phyloP scores from a whole-genome alignment of 2,797 vertebrate genomes.

The Psittacula derbiana region DNA sequence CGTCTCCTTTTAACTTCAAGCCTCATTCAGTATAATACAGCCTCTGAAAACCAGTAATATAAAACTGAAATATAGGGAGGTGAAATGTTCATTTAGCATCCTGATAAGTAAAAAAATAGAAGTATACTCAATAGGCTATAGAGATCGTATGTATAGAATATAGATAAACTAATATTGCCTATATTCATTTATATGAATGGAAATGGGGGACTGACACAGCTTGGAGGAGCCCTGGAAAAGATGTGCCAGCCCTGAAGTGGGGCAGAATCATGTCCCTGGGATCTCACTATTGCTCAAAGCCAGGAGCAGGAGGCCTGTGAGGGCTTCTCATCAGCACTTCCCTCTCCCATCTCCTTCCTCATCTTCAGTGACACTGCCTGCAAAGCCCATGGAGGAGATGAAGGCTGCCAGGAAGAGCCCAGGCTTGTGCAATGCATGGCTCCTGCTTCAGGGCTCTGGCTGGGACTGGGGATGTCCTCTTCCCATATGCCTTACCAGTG shows the following conservation, averaged over 20 bases:
- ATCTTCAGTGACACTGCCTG: accelerated
- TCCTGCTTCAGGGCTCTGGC: neutral
- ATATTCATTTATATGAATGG: accelerated
- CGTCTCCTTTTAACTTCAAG: neutral
- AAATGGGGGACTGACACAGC: neutral
- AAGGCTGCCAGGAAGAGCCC: neutral
- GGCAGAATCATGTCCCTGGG: neutral
- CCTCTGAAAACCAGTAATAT: neutral
- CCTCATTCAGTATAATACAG: neutral
- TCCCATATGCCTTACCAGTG: accelerated
- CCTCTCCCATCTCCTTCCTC: neutral
- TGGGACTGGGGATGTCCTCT: neutral
- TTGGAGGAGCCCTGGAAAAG: neutral
- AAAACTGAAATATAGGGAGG: neutral
- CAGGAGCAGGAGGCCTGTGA: neutral
- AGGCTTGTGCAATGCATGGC: neutral
- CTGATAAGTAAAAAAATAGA: neutral
- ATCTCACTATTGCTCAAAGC: neutral
- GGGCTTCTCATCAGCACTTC: neutral
- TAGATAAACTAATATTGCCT: neutral
- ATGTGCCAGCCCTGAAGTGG: neutral
- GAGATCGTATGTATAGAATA: neutral
- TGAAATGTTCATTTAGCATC: accelerated
- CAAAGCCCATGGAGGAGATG: neutral
- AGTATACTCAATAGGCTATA: neutral